Percentiles rank a stretch among this genome's conserved stretches.
Conservation (phyloP, 2,888 invertebrate genomes). For the Drosophila mercatorum region DNA sequence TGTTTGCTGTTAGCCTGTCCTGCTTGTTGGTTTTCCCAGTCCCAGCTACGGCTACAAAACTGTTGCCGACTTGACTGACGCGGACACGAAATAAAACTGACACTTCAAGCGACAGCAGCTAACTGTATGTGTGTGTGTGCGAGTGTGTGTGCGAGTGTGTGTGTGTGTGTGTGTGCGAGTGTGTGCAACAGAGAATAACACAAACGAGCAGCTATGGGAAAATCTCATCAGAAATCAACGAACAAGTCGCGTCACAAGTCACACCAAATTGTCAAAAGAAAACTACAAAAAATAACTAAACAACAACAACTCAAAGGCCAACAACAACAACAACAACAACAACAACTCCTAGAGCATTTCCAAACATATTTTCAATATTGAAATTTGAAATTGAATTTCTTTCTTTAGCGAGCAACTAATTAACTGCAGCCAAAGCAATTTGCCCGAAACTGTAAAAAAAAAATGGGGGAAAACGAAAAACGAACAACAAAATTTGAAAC, state of each 20-base stretch:
- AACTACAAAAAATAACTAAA: conserved; percentile 19
- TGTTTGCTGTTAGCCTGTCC: conserved; percentile 52
- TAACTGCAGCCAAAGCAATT: conserved; percentile 43
- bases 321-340: background rate
- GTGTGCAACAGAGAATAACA: conserved; percentile 3
- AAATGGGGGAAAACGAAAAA: background rate
- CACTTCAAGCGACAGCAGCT: conserved; percentile 71
- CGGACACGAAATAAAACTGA: conserved; percentile 74
- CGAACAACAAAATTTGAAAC: conserved; percentile 9
- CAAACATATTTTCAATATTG: conserved; percentile 35
- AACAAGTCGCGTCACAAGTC: conserved; percentile 66
- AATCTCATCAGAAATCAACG: conserved; percentile 45
- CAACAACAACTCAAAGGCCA: conserved; percentile 7
- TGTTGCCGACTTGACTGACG: conserved; percentile 70
- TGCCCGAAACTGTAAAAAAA: conserved; percentile 21
- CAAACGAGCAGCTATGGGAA: conserved; percentile 31
- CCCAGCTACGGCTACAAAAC: conserved; percentile 28
- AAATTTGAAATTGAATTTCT: conserved; percentile 37
- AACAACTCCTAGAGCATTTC: conserved; percentile 27
- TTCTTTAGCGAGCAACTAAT: conserved; percentile 42
- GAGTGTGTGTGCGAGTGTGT: conserved; percentile 23
- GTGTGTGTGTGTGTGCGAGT: no score
- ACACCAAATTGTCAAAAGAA: conserved; percentile 49
- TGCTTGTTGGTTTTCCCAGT: conserved; percentile 38
- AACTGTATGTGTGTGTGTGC: conserved; percentile 11